These are phyloP conservation scores for Lanistes nyassanus DNA, from an alignment of 1,140 invertebrate species.

Conservation along the genomic window DNA sequence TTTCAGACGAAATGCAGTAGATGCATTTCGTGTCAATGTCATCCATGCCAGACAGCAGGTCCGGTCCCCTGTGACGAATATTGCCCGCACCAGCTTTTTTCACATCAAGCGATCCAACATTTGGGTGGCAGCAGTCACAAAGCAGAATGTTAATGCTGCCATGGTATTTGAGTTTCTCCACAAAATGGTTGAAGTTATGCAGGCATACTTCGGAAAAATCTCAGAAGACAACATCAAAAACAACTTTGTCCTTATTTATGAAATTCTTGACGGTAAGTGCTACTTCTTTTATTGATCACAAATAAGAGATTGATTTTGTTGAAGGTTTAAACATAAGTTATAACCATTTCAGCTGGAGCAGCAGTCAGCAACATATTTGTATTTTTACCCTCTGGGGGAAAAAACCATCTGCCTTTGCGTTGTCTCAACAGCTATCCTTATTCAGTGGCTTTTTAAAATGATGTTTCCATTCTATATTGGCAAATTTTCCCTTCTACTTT, in stretches of 20 bases:
- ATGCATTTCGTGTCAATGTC: constrained; percentile 99
- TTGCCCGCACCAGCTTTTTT: constrained; percentile 98
- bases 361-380: too few species aligned
- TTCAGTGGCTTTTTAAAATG: too few species aligned
- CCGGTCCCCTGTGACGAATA: constrained; percentile 98
- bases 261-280: constrained; percentile 90
- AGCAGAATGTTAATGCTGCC: constrained; percentile 99
- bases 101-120: constrained; percentile 98
- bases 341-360: too few species aligned
- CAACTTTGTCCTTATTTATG: constrained; percentile 99
- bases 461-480: too few species aligned
- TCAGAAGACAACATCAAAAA: constrained; percentile 99
- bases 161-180: constrained; percentile 99
- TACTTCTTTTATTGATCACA: not conserved
- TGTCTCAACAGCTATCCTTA: too few species aligned
- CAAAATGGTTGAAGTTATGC: constrained; percentile 99
- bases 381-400: too few species aligned
- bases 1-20: constrained; percentile 90
- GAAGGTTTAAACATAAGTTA: not conserved
- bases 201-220: constrained; percentile 99
- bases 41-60: constrained; percentile 99
- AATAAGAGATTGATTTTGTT: not conserved
- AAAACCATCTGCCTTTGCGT: too few species aligned
- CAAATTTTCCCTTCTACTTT: too few species aligned
- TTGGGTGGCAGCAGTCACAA: constrained; percentile 98